A percentile compares a stretch with the other conserved stretches of the same genome.
Evolutionary conservation across 2,797 vertebrate species (phyloP).

Genomic region (Microchirus variegatus): DNA sequence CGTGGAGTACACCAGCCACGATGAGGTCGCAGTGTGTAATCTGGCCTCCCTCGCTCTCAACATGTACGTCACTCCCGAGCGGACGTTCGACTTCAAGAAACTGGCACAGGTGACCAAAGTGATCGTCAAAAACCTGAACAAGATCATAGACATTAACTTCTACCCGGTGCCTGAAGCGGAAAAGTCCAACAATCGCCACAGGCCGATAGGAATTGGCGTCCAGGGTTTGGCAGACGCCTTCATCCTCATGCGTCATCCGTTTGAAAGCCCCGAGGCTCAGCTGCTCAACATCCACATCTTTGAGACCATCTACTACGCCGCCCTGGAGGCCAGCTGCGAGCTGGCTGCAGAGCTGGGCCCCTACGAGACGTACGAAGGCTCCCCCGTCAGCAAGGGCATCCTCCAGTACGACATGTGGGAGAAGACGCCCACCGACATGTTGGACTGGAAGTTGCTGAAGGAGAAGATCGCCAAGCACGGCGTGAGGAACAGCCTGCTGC

Average conservation of each 20-base stretch:
- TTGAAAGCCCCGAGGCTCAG: slow-evolving; percentile 93
- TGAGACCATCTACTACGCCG: slow-evolving; percentile 95
- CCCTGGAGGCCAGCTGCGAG: slow-evolving; percentile 94
- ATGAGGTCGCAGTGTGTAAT: slow-evolving; percentile 97
- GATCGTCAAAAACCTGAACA: slow-evolving; percentile 93
- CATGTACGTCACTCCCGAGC: slow-evolving; percentile 94
- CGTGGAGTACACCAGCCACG: slow-evolving; percentile 92
- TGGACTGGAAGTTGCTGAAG: slow-evolving; percentile 92
- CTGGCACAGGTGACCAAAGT: slow-evolving; percentile 91
- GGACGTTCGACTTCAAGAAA: slow-evolving; percentile 90
- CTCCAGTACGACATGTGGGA: slow-evolving; percentile 99
- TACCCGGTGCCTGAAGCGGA: slow-evolving; percentile 92
- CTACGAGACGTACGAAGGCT: slow-evolving; percentile 91
- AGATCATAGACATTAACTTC: slow-evolving; percentile 96
- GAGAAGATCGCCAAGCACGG: slow-evolving; percentile 93
- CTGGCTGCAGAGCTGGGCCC: slow-evolving; percentile 86
- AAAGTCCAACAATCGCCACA: slow-evolving; percentile 90
- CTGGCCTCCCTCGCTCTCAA: slow-evolving; percentile 96
- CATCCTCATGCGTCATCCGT: slow-evolving; percentile 94
- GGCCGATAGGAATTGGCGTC: slow-evolving; percentile 95
- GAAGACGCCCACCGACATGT: slow-evolving; percentile 88
- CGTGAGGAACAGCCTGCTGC: slow-evolving; percentile 93
- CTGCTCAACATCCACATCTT: slow-evolving; percentile 94
- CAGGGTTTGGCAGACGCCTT: slow-evolving; percentile 96
- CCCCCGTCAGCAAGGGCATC: slow-evolving; percentile 91